A percentile compares a stretch with the other conserved stretches of the same genome.
phyloP scores from a whole-genome alignment of 53 echinoderm and acorn worm species.

The Antedon mediterranea region DNA sequence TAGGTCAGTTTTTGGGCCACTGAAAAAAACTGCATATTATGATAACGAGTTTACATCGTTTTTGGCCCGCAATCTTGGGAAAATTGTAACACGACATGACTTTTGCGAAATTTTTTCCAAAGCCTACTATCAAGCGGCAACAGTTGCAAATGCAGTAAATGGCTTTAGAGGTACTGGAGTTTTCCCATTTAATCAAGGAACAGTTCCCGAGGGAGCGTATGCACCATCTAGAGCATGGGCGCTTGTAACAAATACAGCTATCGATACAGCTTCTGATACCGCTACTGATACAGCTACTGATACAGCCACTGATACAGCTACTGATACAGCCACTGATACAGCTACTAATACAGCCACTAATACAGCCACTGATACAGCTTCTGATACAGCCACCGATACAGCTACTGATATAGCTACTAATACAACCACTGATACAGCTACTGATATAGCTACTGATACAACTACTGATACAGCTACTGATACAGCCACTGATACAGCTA shows the following conservation, averaged over 20 bases:
- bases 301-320: background rate
- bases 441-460: no score
- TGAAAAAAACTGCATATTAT: slow-evolving; percentile 32
- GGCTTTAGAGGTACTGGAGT: slow-evolving; percentile 22
- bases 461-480: no score
- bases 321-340: no score
- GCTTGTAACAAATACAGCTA: background rate
- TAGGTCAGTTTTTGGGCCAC: slow-evolving; percentile 29
- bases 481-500: no score
- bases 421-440: no score
- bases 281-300: no score
- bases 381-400: no score
- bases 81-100: slow-evolving; percentile 34
- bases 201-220: slow-evolving; percentile 21
- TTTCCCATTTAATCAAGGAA: slow-evolving; percentile 25
- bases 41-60: slow-evolving; percentile 21
- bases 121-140: slow-evolving; percentile 15
- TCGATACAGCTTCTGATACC: background rate
- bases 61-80: slow-evolving; percentile 14
- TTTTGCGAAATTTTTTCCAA: slow-evolving; percentile 33
- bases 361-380: background rate
- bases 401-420: background rate
- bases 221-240: slow-evolving; percentile 32
- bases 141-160: slow-evolving; percentile 24
- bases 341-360: no score